Percentiles rank a stretch among this genome's conserved stretches.
Conservation (phyloP, 2,888 invertebrate genomes). For the Beris morrisii region DNA sequence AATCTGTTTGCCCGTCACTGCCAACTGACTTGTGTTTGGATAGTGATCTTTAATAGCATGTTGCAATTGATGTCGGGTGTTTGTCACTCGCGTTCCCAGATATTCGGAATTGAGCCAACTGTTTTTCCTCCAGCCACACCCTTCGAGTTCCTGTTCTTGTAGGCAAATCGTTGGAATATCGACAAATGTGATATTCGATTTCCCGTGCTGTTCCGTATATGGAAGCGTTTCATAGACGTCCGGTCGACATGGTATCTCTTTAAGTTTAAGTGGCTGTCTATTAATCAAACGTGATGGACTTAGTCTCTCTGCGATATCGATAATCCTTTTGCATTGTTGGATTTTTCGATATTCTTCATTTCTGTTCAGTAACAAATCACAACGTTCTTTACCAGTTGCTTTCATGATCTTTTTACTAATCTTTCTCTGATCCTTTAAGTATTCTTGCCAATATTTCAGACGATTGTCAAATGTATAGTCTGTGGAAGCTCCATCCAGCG, state of each 20-base stretch:
- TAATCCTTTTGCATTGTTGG: constrained; percentile 27
- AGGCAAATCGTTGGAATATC: constrained; percentile 22
- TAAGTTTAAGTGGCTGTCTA: constrained; percentile 5
- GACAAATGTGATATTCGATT: constrained; percentile 17
- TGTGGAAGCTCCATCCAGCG: background rate
- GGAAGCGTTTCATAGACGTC: constrained; percentile 29
- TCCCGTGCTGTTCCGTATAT: constrained; percentile 6
- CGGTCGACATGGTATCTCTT: background rate
- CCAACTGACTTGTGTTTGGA: constrained; percentile 19
- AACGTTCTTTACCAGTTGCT: constrained; percentile 24
- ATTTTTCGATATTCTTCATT: constrained; percentile 20
- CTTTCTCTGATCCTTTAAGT: constrained; percentile 12
- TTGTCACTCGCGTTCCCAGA: constrained; percentile 13
- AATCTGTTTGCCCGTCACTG: constrained; percentile 18
- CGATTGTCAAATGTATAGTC: background rate
- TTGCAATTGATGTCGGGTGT: constrained; percentile 13
- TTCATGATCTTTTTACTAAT: constrained; percentile 17
- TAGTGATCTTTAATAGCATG: constrained; percentile 14
- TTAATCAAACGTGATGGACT: constrained; percentile 14
- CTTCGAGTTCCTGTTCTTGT: constrained; percentile 21
- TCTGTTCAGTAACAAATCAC: constrained; percentile 25
- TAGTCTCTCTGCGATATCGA: constrained; percentile 29
- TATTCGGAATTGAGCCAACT: constrained; percentile 34
- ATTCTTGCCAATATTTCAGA: constrained; percentile 11
- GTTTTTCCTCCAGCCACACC: background rate